Conservation (phyloP, 2,797 vertebrate species). For the Echiichthys vipera region DNA sequence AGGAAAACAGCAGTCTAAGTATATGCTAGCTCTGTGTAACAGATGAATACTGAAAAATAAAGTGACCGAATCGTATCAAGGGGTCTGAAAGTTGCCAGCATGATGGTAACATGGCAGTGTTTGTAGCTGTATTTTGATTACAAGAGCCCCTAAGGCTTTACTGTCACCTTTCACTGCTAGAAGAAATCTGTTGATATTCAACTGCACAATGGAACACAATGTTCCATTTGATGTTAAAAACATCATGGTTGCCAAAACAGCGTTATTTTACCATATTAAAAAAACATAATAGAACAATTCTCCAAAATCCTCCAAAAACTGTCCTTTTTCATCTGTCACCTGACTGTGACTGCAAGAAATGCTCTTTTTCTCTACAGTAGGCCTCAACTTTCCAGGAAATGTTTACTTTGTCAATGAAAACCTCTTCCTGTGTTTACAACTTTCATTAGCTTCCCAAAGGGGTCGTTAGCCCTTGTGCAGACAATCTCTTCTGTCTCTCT, state of each 20-base stretch:
- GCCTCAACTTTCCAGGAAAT: constrained; percentile 66
- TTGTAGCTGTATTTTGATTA: constrained; percentile 46
- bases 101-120: constrained; percentile 31
- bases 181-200: constrained; percentile 27
- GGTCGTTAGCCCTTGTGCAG: constrained; percentile 46
- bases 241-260: background rate
- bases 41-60: too few relatives aligned
- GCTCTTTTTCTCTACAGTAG: constrained; percentile 30
- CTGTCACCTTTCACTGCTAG: constrained; percentile 36
- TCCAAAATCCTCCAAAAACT: background rate
- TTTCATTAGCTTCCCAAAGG: constrained; percentile 64
- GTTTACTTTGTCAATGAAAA: constrained; percentile 75
- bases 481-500: constrained; percentile 33
- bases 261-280: background rate
- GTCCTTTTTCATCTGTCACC: constrained; percentile 32
- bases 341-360: constrained; percentile 32
- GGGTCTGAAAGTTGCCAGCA: constrained; percentile 24
- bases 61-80: too few relatives aligned
- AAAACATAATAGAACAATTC: constrained; percentile 1
- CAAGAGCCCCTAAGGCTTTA: constrained; percentile 25
- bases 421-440: constrained; percentile 70
- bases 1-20: too few relatives aligned
- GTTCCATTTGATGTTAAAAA: background rate
- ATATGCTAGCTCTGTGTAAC: too few relatives aligned
- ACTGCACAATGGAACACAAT: background rate